A percentile compares a stretch with the other conserved stretches of the same genome.
Evolutionary conservation across 2,888 invertebrate genomes (phyloP).

Genomic region (Synanthedon myopaeformis): DNA sequence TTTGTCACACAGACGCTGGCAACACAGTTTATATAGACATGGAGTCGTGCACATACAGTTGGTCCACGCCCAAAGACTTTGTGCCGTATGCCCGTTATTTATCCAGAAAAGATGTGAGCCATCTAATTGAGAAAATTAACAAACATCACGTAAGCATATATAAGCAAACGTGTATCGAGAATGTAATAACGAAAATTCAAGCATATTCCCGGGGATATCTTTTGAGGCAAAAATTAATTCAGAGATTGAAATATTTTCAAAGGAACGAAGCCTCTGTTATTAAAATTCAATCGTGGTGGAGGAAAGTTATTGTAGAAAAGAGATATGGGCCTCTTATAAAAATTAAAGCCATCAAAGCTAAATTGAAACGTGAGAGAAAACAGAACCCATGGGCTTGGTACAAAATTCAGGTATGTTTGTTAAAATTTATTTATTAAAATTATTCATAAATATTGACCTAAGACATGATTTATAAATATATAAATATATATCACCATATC

Average conservation of each 20-base stretch:
- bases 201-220: constrained; percentile 72
- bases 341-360: constrained; percentile 49
- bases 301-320: constrained; percentile 53
- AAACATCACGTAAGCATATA: constrained; percentile 51
- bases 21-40: constrained; percentile 66
- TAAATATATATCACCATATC: too few species aligned
- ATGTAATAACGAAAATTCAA: constrained; percentile 68
- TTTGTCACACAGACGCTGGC: constrained; percentile 60
- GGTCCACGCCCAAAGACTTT: constrained; percentile 65
- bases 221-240: constrained; percentile 53
- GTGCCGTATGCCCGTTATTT: constrained; percentile 58
- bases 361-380: constrained; percentile 40
- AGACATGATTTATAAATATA: too few species aligned
- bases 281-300: constrained; percentile 75
- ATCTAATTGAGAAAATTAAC: constrained; percentile 53
- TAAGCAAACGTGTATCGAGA: constrained; percentile 47
- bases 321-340: constrained; percentile 53
- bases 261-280: constrained; percentile 50
- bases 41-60: constrained; percentile 60
- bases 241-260: constrained; percentile 46
- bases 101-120: constrained; percentile 50
- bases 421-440: neutral
- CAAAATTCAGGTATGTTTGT: constrained; percentile 51
- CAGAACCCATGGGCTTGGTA: constrained; percentile 62
- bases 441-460: neutral